phyloP scores from a whole-genome alignment of 2,113 vertebrate genomes.

The Athene noctua region DNA sequence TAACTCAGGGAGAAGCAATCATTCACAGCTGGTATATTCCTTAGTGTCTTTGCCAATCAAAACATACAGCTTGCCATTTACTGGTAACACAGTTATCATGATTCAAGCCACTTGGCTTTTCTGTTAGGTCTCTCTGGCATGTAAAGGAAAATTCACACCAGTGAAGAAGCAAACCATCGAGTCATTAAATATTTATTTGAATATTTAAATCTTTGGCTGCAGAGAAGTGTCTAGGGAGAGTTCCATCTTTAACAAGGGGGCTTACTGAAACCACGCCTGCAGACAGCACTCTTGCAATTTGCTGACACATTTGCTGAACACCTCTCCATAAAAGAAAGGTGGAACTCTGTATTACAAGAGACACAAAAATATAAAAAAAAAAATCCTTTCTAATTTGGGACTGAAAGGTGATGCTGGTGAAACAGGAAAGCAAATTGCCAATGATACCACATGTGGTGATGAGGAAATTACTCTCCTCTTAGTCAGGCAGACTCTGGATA shows the following conservation, averaged over 20 bases:
- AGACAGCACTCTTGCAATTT: not conserved
- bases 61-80: slow-evolving; percentile 9
- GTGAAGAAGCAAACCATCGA: not conserved
- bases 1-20: slow-evolving; percentile 15
- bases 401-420: not conserved
- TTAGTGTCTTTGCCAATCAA: not conserved
- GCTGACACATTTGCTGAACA: not conserved
- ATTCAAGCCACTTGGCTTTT: slow-evolving; percentile 33
- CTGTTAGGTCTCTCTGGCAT: not conserved
- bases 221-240: not conserved
- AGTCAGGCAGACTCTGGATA: not conserved
- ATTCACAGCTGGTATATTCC: not conserved
- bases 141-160: slow-evolving; percentile 45
- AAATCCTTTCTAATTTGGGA: not conserved
- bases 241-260: not conserved
- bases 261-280: not conserved
- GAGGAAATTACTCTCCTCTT: not conserved
- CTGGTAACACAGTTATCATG: not conserved
- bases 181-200: slow-evolving; percentile 37
- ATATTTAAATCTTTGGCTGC: not conserved
- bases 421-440: not conserved
- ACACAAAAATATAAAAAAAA: not conserved
- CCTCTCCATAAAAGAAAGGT: not conserved
- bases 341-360: not conserved
- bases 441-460: not conserved